phyloP scores from a whole-genome alignment of 37 sponge, comb jelly and placozoan species.

The Chondrosia reniformis region DNA sequence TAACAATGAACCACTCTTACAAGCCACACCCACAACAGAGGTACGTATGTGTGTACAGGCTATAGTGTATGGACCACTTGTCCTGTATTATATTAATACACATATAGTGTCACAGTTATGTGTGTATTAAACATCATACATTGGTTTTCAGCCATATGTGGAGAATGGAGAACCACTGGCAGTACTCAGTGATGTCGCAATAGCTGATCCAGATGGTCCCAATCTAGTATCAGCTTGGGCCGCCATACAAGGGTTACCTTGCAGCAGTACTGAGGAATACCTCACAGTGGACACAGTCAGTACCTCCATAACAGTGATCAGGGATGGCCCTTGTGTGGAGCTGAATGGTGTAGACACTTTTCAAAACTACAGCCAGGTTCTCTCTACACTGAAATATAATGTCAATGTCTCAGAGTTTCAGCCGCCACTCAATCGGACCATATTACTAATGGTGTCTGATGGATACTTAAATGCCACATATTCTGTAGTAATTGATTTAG shows the following conservation, averaged over 20 bases:
- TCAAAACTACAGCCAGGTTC: constrained; percentile 36
- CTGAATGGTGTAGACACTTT: constrained; percentile 42
- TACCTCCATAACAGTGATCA: constrained; percentile 16
- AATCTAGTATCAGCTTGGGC: background rate
- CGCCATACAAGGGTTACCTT: constrained; percentile 10
- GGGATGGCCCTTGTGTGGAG: constrained; percentile 30
- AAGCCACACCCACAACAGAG: no score
- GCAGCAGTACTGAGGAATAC: constrained; percentile 14
- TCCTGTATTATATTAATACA: background rate
- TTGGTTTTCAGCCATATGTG: background rate
- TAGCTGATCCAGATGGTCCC: background rate
- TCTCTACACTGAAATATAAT: constrained; percentile 16
- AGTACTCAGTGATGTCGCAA: background rate
- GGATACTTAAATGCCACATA: constrained; percentile 15
- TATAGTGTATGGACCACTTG: background rate
- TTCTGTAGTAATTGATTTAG: constrained; percentile 8
- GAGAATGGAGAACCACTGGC: background rate
- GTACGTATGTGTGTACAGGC: background rate
- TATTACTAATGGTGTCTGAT: constrained; percentile 48
- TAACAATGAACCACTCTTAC: no score
- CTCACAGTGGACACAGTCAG: background rate
- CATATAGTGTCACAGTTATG: background rate
- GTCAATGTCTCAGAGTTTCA: constrained; percentile 31
- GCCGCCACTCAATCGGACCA: background rate
- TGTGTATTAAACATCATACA: background rate